A percentile compares a stretch with the other conserved stretches of the same genome.
These are phyloP conservation scores for Polydrusus pterygomalis DNA, from an alignment of 2,888 invertebrate genomes.

Conservation along the genomic window DNA sequence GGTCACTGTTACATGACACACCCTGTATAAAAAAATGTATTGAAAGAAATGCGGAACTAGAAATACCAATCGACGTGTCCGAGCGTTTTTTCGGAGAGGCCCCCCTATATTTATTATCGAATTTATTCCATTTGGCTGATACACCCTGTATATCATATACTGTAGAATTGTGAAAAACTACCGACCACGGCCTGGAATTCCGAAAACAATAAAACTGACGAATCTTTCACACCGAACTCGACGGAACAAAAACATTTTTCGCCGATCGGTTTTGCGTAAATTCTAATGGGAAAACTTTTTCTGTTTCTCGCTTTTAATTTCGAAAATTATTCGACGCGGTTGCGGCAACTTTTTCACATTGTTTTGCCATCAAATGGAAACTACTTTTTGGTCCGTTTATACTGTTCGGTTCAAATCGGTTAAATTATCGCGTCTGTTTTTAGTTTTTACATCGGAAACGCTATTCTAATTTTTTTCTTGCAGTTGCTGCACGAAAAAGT, in stretches of 20 bases:
- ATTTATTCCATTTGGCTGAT: no score
- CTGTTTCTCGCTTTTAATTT: slow-evolving; percentile 37
- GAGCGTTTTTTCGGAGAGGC: no score
- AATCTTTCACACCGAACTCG: neutral
- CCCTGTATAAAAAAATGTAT: no score
- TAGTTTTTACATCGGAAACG: neutral
- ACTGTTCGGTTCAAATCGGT: slow-evolving; percentile 14
- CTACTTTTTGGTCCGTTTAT: slow-evolving; percentile 9
- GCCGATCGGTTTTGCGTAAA: slow-evolving; percentile 27
- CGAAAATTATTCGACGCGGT: slow-evolving; percentile 28
- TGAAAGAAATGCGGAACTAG: no score
- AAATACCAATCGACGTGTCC: no score
- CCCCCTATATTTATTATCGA: no score
- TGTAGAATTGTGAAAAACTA: neutral
- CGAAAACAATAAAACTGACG: slow-evolving; percentile 7
- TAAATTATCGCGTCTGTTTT: slow-evolving; percentile 4
- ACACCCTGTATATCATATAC: no score
- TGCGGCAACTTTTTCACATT: neutral
- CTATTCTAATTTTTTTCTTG: slow-evolving; percentile 47
- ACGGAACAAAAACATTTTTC: slow-evolving; percentile 15
- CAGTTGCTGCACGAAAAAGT: slow-evolving; percentile 76
- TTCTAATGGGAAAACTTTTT: slow-evolving; percentile 42
- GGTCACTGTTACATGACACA: no score
- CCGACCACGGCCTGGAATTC: neutral
- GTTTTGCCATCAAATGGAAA: slow-evolving; percentile 20